Conservation (phyloP, 2,113 vertebrate species). For the Ancistrus triradiatus region DNA sequence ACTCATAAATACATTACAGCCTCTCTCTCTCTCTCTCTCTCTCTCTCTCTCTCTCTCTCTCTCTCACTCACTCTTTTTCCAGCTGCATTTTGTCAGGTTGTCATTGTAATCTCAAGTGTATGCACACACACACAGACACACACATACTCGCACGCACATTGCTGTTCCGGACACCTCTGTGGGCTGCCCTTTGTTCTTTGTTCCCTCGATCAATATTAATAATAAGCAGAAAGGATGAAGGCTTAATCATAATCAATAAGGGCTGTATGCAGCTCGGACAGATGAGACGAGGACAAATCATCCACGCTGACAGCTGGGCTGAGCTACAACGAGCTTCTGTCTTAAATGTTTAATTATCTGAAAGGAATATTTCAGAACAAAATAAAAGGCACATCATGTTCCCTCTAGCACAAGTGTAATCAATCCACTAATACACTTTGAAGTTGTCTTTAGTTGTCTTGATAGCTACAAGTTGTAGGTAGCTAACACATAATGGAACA, state of each 20-base stretch:
- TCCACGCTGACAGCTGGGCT: slow-evolving; percentile 41
- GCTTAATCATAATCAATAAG: slow-evolving; percentile 68
- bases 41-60: neutral
- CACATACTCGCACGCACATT: slow-evolving; percentile 34
- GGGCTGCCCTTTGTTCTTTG: slow-evolving; percentile 39
- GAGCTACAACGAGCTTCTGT: neutral
- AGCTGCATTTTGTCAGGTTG: slow-evolving; percentile 44
- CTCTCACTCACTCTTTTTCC: neutral
- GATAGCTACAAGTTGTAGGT: no score
- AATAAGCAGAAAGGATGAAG: slow-evolving; percentile 69
- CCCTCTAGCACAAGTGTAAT: no score
- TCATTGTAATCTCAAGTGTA: no score
- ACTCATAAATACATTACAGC: no score
- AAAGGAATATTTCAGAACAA: no score
- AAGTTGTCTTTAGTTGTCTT: no score
- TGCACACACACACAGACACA: slow-evolving; percentile 21
- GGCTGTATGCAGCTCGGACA: slow-evolving; percentile 31
- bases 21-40: no score
- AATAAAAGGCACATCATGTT: no score
- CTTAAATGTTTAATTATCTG: no score
- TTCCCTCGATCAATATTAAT: slow-evolving; percentile 70
- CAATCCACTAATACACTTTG: no score
- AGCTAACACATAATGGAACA: no score
- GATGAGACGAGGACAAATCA: slow-evolving; percentile 50
- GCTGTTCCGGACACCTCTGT: slow-evolving; percentile 51